Evolutionary conservation across 2,888 invertebrate species (phyloP), one percentile per base, ranked within the genome.

Genomic region (Pyrgus malvae): DNA sequence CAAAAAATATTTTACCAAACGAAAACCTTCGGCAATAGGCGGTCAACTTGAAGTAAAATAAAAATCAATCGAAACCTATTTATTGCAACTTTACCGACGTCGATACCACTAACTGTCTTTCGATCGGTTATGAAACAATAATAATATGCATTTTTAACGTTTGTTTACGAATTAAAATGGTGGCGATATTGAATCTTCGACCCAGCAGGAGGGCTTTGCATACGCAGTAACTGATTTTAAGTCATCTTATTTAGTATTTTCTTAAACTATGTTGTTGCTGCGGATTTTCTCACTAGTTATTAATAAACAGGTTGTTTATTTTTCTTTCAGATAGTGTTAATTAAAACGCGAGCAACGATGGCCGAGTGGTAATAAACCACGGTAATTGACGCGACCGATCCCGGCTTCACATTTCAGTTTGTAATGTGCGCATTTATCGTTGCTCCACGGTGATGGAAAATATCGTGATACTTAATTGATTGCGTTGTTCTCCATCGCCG

Each of bases 161-260:
- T 37, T 53, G 53, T 45, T 53, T 53, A 53, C 53, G 45, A 53
- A 53, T 45, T 45, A 37, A 53, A 51, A 51, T 51, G 53, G 53
- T 45, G 45, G 45, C 38, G 6, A 38, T 45, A 45, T 21, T 23
- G 38, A 37, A 16, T 14, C 23, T 25, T 35, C 12, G 14, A 3
- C 53, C 9, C 53, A 46, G 53, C 38, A 31, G 53, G 53, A 27
- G 8, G 35, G 35, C 44, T 33, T 35, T 21, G 25, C 25, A 27
- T 29, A 49, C 40, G 8, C 17, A 4, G 37, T 27, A 48, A 48
- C 19, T 12, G 48, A 46, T 38, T 48, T 48, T 33, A 50, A 50
- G 33, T 50, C 14, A 33, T 42, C 50, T 42, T 33, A 50, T 50
- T 49, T 41, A 50, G 42, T 41, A 38, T 40, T 49, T 23, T 9